A percentile compares a stretch with the other conserved stretches of the same genome.
These are phyloP conservation scores for Panthera uncia DNA, from an alignment of 2,113 vertebrate genomes.

Conservation along the genomic window DNA sequence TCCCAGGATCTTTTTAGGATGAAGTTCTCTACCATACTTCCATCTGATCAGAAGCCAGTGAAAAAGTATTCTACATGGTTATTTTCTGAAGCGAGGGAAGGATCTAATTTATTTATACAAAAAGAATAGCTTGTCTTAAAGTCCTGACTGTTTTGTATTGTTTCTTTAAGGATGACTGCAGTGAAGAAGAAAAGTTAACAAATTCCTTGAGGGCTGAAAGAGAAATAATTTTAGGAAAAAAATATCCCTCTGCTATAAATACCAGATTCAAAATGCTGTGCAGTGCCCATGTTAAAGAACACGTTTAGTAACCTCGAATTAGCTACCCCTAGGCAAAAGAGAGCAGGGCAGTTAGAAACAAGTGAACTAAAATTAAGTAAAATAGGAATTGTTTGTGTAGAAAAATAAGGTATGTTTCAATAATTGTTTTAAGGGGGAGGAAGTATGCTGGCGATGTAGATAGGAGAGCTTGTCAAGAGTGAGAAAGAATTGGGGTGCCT, in stretches of 20 bases:
- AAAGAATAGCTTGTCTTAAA: neutral
- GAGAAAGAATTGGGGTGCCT: neutral
- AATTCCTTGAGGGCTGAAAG: neutral
- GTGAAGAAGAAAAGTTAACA: neutral
- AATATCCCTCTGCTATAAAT: neutral
- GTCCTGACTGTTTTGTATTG: neutral
- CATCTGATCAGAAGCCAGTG: neutral
- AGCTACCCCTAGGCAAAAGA: neutral
- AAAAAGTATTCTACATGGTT: neutral
- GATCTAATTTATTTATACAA: neutral
- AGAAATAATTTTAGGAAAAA: neutral
- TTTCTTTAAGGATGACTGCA: slow-evolving; percentile 6
- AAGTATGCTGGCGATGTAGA: neutral
- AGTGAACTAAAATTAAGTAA: neutral
- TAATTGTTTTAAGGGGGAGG: neutral
- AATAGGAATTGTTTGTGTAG: neutral
- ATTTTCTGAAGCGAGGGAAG: neutral
- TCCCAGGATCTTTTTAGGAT: neutral
- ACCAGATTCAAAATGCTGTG: neutral
- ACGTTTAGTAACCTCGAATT: neutral
- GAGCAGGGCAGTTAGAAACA: neutral
- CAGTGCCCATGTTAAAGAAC: neutral
- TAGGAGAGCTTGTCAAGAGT: neutral
- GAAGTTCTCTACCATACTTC: neutral
- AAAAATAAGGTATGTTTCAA: neutral